Base-by-base conservation (phyloP, 2,888 invertebrate genomes). In the Serripes groenlandicus region DNA sequence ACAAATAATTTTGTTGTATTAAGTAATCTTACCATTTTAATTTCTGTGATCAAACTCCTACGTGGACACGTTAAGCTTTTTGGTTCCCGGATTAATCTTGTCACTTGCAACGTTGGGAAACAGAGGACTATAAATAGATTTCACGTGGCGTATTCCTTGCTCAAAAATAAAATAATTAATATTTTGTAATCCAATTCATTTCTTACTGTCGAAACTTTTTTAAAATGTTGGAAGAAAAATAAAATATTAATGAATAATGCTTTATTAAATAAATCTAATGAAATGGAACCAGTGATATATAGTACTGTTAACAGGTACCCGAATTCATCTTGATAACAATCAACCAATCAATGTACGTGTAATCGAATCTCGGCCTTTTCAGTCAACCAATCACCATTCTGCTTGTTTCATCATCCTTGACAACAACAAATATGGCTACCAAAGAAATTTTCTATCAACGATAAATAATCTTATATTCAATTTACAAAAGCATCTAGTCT, bases 361-460 rank as follows among this genome's bases (percentile, higher is more conserved):
- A 35, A 79, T 42, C 60, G 75, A 76, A 79, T 83, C 79, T 72
- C 49, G 78, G 78, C 35, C 28, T 28, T 4, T 26, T 49, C 54
- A 83, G 32, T 83, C 1, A 34, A 49, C 84, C 81, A 84, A 84
- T 84, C n/a, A 64, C 56, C 68, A 3, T 9, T 3, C 26, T 9
- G n/a, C 64, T 85, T 74, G 34, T 68, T 71, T 42, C 18, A 18
- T 23, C 23, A n/a, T 37, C 85, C 85, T 81, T 85, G 79, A 79
- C 75, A 70, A 85, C 85, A 81, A 75, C 62, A 64, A 81, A 78
- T 58, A 85, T 85, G 85, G 85, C 76, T 30, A 79, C 32, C 35
- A 56, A 70, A 74, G 71, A 60, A 77, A 76, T 42, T 26, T 68
- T 35, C 9, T 58, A 23, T 58, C 56, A 70, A 52, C 62, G 32